phyloP scores from a whole-genome alignment of 2,797 vertebrate genomes.

The Anas georgica region DNA sequence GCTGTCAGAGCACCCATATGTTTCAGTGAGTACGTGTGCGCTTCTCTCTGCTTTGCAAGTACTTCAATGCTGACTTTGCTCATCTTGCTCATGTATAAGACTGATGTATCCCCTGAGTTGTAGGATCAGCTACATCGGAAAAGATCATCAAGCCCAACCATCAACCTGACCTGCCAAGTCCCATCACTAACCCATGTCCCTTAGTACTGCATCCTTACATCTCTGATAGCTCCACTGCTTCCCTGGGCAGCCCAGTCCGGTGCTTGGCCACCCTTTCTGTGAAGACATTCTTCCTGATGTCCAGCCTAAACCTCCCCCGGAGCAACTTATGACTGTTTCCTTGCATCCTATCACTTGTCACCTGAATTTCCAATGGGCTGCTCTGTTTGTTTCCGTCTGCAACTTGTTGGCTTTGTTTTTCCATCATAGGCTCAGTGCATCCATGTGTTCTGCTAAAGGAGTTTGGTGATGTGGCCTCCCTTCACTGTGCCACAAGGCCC shows the following conservation, averaged over 20 bases:
- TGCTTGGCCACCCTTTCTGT: neutral
- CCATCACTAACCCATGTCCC: neutral
- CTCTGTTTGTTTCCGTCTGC: neutral
- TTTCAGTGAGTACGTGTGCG: neutral
- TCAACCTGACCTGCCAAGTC: neutral
- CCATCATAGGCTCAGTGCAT: accelerated
- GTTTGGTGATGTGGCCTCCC: neutral
- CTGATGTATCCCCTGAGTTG: neutral
- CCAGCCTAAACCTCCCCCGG: neutral
- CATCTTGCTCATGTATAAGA: neutral
- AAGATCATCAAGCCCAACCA: neutral
- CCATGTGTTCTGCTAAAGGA: neutral
- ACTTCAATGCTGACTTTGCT: neutral
- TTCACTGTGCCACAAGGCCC: neutral
- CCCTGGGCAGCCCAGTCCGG: too few relatives aligned
- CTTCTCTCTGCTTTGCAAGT: neutral
- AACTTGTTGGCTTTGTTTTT: neutral
- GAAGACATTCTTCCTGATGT: neutral
- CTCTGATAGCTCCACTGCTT: neutral
- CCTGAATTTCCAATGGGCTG: neutral
- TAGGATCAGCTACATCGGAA: neutral
- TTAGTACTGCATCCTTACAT: neutral
- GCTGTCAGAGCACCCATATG: neutral
- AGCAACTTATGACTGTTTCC: neutral
- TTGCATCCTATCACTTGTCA: neutral